Conservation (phyloP, 2,888 invertebrate genomes). For the Neoitamus cyanurus region DNA sequence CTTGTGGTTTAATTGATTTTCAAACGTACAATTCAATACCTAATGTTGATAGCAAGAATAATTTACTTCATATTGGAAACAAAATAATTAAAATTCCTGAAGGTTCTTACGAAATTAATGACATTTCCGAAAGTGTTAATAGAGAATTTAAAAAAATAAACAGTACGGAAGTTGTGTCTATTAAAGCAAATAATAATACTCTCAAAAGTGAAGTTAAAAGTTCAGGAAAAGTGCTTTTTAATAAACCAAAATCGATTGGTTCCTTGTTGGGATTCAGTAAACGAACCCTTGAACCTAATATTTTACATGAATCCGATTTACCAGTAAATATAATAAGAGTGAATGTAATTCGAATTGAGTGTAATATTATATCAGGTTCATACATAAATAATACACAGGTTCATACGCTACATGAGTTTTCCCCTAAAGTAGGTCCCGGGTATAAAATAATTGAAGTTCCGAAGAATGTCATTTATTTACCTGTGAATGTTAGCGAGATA, state of each 20-base stretch:
- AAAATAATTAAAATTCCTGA: slow-evolving; percentile 55
- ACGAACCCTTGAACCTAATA: neutral
- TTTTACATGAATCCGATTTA: too few species aligned
- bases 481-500: slow-evolving; percentile 56
- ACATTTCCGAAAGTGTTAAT: slow-evolving; percentile 52
- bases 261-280: slow-evolving; percentile 13
- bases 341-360: slow-evolving; percentile 20
- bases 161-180: neutral
- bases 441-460: slow-evolving; percentile 56
- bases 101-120: slow-evolving; percentile 60
- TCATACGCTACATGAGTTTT: slow-evolving; percentile 61
- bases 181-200: slow-evolving; percentile 44
- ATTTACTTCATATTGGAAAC: slow-evolving; percentile 56
- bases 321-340: too few species aligned
- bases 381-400: slow-evolving; percentile 39
- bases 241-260: neutral
- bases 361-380: neutral
- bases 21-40: slow-evolving; percentile 54
- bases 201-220: slow-evolving; percentile 27
- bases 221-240: neutral
- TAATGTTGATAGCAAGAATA: slow-evolving; percentile 59
- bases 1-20: slow-evolving; percentile 58
- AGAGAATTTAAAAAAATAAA: neutral
- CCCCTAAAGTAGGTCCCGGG: slow-evolving; percentile 58
- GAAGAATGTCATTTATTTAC: slow-evolving; percentile 59